phyloP scores from a whole-genome alignment of 2,113 vertebrate species.

The Perognathus longimembris region DNA sequence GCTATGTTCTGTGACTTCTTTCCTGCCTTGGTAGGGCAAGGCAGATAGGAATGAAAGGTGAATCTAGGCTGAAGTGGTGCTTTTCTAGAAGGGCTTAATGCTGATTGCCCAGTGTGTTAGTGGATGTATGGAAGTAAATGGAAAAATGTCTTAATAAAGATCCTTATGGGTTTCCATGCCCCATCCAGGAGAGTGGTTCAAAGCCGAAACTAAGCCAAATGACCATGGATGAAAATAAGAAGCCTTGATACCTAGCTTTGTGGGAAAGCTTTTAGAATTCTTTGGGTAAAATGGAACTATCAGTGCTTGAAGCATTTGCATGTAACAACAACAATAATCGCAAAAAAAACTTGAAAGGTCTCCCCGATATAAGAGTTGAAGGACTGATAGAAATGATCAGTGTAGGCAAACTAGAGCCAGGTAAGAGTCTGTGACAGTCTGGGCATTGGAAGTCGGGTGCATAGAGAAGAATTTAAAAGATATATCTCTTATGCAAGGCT shows the following conservation, averaged over 20 bases:
- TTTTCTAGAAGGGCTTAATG: background rate
- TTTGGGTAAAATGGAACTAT: background rate
- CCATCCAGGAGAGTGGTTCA: background rate
- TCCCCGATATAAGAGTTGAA: background rate
- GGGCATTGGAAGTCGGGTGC: background rate
- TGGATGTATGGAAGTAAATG: background rate
- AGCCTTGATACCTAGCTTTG: background rate
- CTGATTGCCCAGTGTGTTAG: background rate
- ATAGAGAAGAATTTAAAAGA: background rate
- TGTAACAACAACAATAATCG: background rate
- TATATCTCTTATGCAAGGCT: fast-evolving
- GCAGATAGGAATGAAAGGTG: background rate
- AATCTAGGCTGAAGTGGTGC: too few relatives aligned
- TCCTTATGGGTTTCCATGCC: background rate
- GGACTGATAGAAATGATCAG: background rate
- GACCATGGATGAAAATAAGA: background rate
- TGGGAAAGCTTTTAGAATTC: too few relatives aligned
- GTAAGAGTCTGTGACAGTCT: background rate
- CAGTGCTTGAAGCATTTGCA: background rate
- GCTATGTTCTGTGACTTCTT: background rate
- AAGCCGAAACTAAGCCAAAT: background rate
- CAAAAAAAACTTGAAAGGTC: too few relatives aligned
- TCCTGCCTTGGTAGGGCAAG: background rate
- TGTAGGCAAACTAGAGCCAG: background rate
- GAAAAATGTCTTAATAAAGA: background rate